Evolutionary conservation across 2,888 invertebrate species (phyloP).

Genomic region (Rhabditoides inermis): DNA sequence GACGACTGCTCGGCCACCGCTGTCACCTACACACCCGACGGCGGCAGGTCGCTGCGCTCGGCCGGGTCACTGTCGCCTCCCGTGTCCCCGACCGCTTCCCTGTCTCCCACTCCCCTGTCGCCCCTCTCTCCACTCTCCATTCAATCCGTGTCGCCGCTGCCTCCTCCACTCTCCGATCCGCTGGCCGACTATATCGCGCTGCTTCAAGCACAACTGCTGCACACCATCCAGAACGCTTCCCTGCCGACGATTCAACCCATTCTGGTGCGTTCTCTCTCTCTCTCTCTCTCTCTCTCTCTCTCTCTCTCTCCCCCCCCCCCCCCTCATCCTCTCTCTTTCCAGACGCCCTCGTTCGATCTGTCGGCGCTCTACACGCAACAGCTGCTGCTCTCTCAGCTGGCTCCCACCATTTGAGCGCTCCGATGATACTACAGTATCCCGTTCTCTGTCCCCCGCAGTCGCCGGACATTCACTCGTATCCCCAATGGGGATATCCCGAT

Average conservation of each 20-base stretch:
- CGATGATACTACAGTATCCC: too few species aligned
- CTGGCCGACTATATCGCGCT: not conserved
- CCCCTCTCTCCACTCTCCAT: not conserved
- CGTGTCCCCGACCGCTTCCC: not conserved
- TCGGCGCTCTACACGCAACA: too few species aligned
- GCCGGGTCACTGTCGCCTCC: constrained; percentile 15
- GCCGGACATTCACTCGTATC: constrained; percentile 12
- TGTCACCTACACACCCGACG: not conserved
- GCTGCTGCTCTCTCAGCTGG: too few species aligned
- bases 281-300: constrained; percentile 1
- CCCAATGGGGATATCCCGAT: constrained; percentile 24
- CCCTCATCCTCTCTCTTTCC: constrained; percentile 2
- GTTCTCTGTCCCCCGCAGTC: not conserved
- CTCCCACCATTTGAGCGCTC: too few species aligned
- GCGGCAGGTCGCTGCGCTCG: constrained; percentile 1
- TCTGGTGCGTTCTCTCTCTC: constrained; percentile 5
- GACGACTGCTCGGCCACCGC: not conserved
- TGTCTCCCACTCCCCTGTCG: not conserved
- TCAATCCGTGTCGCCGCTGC: not conserved
- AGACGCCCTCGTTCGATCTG: too few species aligned
- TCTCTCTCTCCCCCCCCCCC: not conserved
- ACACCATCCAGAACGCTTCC: not conserved
- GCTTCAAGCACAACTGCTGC: not conserved
- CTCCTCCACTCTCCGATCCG: not conserved
- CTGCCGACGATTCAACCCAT: not conserved